These are phyloP conservation scores for Platorchestia sp. DNA, from an alignment of 1,140 invertebrate genomes.

Conservation along the genomic window DNA sequence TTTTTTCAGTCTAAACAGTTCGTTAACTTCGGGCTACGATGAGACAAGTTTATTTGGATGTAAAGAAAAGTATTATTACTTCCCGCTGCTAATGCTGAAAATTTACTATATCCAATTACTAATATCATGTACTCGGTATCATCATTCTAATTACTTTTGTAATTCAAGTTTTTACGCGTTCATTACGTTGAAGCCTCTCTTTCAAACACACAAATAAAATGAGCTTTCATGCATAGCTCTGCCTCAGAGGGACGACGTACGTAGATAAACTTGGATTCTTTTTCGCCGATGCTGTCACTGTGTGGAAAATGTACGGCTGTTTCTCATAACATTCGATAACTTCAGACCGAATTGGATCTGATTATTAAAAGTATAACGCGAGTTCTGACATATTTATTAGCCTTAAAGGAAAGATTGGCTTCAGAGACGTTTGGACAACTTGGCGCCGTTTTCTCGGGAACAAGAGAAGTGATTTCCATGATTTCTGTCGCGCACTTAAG, in stretches of 20 bases:
- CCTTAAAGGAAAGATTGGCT: conserved; percentile 38
- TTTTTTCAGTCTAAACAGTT: too few species aligned
- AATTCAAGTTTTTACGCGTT: background rate
- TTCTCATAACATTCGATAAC: conserved; percentile 43
- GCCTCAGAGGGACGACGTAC: background rate
- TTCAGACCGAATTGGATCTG: conserved; percentile 42
- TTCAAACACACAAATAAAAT: background rate
- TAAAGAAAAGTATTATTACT: too few species aligned
- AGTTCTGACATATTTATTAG: conserved; percentile 52
- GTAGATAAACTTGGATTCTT: background rate
- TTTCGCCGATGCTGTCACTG: conserved; percentile 1
- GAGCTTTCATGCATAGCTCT: background rate
- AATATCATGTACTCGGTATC: background rate
- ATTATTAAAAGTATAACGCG: conserved; percentile 52
- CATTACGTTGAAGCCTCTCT: background rate
- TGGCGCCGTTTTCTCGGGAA: conserved; percentile 29
- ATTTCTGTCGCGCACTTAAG: conserved; percentile 23
- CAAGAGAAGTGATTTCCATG: conserved; percentile 50
- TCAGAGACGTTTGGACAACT: conserved; percentile 31
- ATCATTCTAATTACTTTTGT: background rate
- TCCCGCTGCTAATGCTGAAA: too few species aligned
- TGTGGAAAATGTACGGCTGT: conserved; percentile 28
- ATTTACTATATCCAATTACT: background rate
- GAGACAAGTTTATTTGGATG: too few species aligned
- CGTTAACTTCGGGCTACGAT: too few species aligned